Evolutionary conservation across 1,140 invertebrate species (phyloP).

Genomic region (Macrocentrus cingulum): DNA sequence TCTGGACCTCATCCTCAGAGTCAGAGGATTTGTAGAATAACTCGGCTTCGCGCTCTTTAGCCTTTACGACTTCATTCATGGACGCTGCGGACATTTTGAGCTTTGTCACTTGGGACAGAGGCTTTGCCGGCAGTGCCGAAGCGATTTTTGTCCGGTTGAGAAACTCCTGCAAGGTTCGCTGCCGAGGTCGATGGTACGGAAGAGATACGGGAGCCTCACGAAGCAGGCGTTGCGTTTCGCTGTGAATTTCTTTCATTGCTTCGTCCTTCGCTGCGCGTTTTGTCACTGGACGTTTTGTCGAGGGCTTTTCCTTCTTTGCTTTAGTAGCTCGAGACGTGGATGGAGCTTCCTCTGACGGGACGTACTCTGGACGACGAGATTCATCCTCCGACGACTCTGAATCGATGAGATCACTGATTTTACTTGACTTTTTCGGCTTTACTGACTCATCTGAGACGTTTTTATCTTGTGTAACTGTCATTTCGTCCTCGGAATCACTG

Average conservation of each 20-base stretch:
- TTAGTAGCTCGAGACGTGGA: conserved; percentile 14
- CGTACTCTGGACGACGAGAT: neutral
- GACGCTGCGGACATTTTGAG: conserved; percentile 49
- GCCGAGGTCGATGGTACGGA: conserved; percentile 78
- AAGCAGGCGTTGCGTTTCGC: conserved; percentile 67
- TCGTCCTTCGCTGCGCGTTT: conserved; percentile 45
- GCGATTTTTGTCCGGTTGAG: conserved; percentile 55
- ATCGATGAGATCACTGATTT: conserved; percentile 25
- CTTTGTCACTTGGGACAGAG: conserved; percentile 43
- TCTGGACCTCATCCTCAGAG: conserved; percentile 44
- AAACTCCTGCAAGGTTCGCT: conserved; percentile 73
- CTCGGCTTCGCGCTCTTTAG: conserved; percentile 54
- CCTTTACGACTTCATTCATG: conserved; percentile 46
- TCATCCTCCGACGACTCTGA: conserved; percentile 32
- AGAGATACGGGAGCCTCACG: conserved; percentile 70
- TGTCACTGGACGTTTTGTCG: conserved; percentile 38
- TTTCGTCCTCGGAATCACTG: conserved; percentile 35
- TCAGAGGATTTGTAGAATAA: conserved; percentile 52
- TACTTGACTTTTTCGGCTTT: conserved; percentile 3
- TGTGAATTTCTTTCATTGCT: conserved; percentile 59
- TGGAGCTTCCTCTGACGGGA: neutral
- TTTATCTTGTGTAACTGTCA: neutral
- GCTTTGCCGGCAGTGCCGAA: conserved; percentile 40
- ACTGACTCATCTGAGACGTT: neutral
- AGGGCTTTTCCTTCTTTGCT: neutral